Evolutionary conservation across 2,113 vertebrate genomes (phyloP).

Genomic region (Dicaeum eximium): DNA sequence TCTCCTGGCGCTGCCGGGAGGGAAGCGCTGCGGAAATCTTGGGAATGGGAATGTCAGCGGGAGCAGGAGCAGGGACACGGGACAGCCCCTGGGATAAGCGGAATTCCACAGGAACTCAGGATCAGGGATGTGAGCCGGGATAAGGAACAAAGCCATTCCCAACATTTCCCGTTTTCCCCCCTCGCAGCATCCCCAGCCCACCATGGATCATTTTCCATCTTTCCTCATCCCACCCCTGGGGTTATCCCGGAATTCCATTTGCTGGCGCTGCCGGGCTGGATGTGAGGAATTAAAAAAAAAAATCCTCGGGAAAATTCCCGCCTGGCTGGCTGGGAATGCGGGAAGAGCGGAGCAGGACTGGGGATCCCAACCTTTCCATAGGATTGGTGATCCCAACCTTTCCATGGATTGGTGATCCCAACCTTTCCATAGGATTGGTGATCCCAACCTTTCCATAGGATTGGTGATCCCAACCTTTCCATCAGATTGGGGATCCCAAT

Average conservation of each 20-base stretch:
- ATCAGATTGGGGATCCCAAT: accelerated
- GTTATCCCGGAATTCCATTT: accelerated
- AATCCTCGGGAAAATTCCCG: neutral
- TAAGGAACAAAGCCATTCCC: neutral
- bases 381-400: neutral
- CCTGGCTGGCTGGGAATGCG: neutral
- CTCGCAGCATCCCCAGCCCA: neutral
- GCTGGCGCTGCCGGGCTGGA: neutral
- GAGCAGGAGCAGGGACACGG: neutral
- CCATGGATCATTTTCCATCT: accelerated
- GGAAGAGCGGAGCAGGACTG: accelerated
- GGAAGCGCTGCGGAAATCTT: neutral
- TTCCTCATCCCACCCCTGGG: neutral
- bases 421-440: accelerated
- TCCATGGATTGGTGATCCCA: neutral
- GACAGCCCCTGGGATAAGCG: neutral
- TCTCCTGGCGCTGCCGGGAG: neutral
- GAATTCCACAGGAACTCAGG: neutral
- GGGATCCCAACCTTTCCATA: neutral
- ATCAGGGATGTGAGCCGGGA: neutral
- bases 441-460: neutral
- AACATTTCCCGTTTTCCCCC: accelerated
- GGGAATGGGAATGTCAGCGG: neutral
- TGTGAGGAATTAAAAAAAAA: accelerated
- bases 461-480: no score